phyloP scores from a whole-genome alignment of 2,113 vertebrate species.

The Odontophorus gujanensis region DNA sequence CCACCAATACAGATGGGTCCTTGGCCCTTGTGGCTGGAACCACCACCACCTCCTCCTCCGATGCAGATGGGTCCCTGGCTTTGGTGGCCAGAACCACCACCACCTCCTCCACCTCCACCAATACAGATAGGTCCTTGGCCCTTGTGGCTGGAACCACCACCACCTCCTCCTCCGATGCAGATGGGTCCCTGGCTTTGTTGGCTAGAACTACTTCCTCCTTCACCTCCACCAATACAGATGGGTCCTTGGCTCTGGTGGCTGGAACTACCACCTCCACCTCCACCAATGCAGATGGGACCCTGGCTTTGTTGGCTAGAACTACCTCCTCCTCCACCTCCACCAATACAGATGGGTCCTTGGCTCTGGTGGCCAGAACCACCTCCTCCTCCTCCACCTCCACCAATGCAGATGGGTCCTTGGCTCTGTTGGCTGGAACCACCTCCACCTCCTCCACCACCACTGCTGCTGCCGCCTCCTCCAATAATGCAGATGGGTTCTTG shows the following conservation, averaged over 20 bases:
- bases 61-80: accelerated
- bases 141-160: not conserved
- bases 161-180: not conserved
- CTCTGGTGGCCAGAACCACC: accelerated
- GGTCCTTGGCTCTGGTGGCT: accelerated
- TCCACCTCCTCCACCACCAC: not conserved
- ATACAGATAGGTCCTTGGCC: accelerated
- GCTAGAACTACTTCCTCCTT: not conserved
- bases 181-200: accelerated
- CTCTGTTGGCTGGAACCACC: not conserved
- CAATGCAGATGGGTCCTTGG: not conserved
- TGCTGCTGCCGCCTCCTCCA: not conserved
- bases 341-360: not conserved
- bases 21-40: not conserved
- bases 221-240: not conserved
- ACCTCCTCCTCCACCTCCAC: not conserved
- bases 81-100: not conserved
- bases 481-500: not conserved
- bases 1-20: not conserved
- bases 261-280: not conserved
- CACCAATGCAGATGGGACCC: not conserved
- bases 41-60: not conserved
- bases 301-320: not conserved
- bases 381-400: not conserved
- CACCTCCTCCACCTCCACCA: not conserved